Percentiles rank a stretch among this genome's conserved stretches.
Evolutionary conservation across 2,888 invertebrate species (phyloP).

Genomic region (Osmoderma eremita): DNA sequence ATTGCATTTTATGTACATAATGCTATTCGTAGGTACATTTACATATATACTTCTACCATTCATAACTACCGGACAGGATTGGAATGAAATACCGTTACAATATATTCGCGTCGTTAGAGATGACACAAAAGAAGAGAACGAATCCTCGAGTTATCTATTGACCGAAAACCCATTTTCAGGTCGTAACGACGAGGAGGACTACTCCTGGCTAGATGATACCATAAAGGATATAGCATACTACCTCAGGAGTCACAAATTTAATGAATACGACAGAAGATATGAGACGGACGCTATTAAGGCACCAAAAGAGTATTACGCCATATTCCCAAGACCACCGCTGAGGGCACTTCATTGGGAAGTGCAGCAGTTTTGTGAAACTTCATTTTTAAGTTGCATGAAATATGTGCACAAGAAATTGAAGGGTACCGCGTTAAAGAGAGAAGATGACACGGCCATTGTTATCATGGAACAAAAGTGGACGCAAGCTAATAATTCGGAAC

Average conservation of each 20-base stretch:
- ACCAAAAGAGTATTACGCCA: slow-evolving; percentile 58
- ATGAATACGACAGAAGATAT: slow-evolving; percentile 70
- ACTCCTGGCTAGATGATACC: slow-evolving; percentile 63
- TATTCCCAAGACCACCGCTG: slow-evolving; percentile 69
- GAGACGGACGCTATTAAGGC: slow-evolving; percentile 51
- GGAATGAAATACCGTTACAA: slow-evolving; percentile 24
- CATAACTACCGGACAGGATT: neutral
- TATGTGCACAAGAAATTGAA: slow-evolving; percentile 64
- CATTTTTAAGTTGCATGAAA: slow-evolving; percentile 68
- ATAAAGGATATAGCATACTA: slow-evolving; percentile 71
- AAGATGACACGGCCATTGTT: slow-evolving; percentile 66
- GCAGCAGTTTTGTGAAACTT: slow-evolving; percentile 66
- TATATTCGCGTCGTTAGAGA: slow-evolving; percentile 38
- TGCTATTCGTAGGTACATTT: too few relatives aligned
- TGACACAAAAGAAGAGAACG: slow-evolving; percentile 5
- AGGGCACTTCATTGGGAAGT: slow-evolving; percentile 72
- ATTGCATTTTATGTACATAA: too few relatives aligned
- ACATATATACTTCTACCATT: too few relatives aligned
- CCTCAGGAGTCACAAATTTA: slow-evolving; percentile 72
- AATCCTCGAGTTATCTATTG: slow-evolving; percentile 26
- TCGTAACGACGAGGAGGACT: slow-evolving; percentile 43
- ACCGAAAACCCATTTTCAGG: slow-evolving; percentile 46
- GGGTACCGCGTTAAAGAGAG: slow-evolving; percentile 63
- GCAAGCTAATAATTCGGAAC: slow-evolving; percentile 55
- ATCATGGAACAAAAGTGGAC: slow-evolving; percentile 66